Evolutionary conservation across 2,888 invertebrate species (phyloP).

Genomic region (Thymelicus acteon): DNA sequence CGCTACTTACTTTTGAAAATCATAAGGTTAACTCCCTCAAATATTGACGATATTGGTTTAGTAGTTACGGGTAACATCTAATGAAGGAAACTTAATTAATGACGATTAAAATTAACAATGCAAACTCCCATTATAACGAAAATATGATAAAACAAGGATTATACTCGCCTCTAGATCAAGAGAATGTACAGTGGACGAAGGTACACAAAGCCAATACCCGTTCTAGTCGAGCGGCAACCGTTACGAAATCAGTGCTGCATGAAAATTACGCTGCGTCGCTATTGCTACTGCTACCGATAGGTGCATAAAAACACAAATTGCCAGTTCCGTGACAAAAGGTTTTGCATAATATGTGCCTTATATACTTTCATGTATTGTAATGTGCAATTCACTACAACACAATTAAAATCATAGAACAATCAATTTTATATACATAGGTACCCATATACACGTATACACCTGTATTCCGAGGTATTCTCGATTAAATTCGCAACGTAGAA

Average conservation of each 20-base stretch:
- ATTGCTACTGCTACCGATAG: constrained; percentile 41
- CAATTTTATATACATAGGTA: not conserved
- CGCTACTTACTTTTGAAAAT: constrained; percentile 51
- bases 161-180: constrained; percentile 40
- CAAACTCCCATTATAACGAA: not conserved
- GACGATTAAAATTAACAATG: too few relatives aligned
- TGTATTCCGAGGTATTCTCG: not conserved
- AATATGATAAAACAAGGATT: constrained; percentile 21
- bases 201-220: constrained; percentile 77
- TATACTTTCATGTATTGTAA: not conserved
- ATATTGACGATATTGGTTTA: too few relatives aligned
- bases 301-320: constrained; percentile 37
- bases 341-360: constrained; percentile 11
- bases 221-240: constrained; percentile 82
- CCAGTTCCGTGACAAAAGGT: constrained; percentile 38
- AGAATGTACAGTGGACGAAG: constrained; percentile 68
- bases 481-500: constrained; percentile 9
- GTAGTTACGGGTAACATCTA: too few relatives aligned
- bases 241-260: constrained; percentile 83
- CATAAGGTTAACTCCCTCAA: constrained; percentile 23
- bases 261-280: constrained; percentile 67
- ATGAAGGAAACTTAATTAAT: too few relatives aligned
- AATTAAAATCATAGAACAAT: not conserved
- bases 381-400: not conserved
- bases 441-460: not conserved